These are phyloP conservation scores for Ladona fulva DNA, from an alignment of 1,140 invertebrate genomes.

Conservation along the genomic window DNA sequence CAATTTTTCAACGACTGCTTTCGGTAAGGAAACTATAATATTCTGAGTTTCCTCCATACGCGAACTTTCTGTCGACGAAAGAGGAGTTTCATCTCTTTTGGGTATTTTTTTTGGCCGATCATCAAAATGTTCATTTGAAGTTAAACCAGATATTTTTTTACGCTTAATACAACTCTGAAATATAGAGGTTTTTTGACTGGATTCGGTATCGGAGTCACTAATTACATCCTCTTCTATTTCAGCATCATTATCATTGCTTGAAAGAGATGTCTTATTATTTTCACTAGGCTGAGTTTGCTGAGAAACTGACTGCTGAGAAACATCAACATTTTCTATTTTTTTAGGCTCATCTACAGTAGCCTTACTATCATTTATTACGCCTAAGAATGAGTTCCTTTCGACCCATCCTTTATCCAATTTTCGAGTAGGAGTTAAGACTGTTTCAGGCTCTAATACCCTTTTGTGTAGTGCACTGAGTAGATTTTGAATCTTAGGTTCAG, in stretches of 20 bases:
- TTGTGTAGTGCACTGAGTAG: neutral
- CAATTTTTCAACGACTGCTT: neutral
- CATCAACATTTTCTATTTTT: no score
- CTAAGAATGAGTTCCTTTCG: constrained; percentile 26
- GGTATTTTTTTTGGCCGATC: neutral
- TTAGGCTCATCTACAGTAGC: no score
- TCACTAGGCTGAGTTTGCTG: neutral
- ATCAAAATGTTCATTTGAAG: neutral
- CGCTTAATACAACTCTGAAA: neutral
- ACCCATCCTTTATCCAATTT: constrained; percentile 46
- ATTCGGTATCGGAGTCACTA: constrained; percentile 9
- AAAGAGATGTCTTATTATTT: neutral
- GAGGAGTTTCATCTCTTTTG: constrained; percentile 51
- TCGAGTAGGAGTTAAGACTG: constrained; percentile 26
- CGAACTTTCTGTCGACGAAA: constrained; percentile 79
- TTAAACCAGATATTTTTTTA: neutral
- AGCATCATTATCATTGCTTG: neutral
- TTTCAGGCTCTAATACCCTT: constrained; percentile 9
- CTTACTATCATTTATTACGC: neutral
- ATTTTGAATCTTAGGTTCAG: constrained; percentile 27
- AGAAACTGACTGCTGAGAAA: no score
- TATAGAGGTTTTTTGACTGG: neutral
- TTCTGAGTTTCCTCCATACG: constrained; percentile 83
- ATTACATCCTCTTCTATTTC: neutral
- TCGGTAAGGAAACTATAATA: neutral